These are phyloP conservation scores for Dastarcus helophoroides DNA, from an alignment of 2,888 invertebrate genomes.

Conservation along the genomic window DNA sequence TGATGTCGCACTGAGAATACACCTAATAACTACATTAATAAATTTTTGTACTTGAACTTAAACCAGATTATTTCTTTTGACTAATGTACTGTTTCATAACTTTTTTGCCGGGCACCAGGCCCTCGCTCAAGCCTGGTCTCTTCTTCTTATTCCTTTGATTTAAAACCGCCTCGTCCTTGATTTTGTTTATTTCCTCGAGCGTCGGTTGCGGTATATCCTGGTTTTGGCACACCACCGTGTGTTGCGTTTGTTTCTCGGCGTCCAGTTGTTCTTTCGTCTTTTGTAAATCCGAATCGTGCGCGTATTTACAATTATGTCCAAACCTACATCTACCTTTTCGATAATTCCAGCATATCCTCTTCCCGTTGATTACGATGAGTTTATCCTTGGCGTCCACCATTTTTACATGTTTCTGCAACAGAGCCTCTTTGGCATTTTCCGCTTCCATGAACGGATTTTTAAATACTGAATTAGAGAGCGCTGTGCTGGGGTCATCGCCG, in stretches of 20 bases:
- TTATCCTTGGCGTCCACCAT: conserved; percentile 68
- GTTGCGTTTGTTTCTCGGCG: conserved; percentile 40
- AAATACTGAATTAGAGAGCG: conserved; percentile 61
- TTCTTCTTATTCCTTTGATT: conserved; percentile 46
- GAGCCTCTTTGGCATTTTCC: conserved; percentile 74
- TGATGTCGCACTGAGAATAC: too few relatives aligned
- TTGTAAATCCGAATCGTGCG: conserved; percentile 78
- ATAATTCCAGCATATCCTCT: conserved; percentile 88
- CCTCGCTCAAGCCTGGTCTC: conserved; percentile 66
- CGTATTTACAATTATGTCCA: conserved; percentile 85
- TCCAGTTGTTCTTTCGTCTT: conserved; percentile 48
- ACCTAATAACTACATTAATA: too few relatives aligned
- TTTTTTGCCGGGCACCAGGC: conserved; percentile 71
- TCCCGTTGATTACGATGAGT: conserved; percentile 67
- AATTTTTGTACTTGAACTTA: too few relatives aligned
- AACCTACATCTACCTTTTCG: conserved; percentile 81
- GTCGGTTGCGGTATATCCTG: conserved; percentile 29
- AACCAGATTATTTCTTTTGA: conserved; percentile 43
- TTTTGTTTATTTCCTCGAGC: conserved; percentile 15
- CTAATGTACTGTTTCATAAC: conserved; percentile 68
- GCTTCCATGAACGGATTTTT: conserved; percentile 78
- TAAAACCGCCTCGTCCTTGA: conserved; percentile 16
- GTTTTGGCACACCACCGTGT: conserved; percentile 20
- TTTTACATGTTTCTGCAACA: conserved; percentile 81
- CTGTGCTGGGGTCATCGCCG: conserved; percentile 31